Evolutionary conservation across 1,140 invertebrate species (phyloP), one percentile per base, ranked within the genome.

Genomic region (Stegodyphus dumicola): DNA sequence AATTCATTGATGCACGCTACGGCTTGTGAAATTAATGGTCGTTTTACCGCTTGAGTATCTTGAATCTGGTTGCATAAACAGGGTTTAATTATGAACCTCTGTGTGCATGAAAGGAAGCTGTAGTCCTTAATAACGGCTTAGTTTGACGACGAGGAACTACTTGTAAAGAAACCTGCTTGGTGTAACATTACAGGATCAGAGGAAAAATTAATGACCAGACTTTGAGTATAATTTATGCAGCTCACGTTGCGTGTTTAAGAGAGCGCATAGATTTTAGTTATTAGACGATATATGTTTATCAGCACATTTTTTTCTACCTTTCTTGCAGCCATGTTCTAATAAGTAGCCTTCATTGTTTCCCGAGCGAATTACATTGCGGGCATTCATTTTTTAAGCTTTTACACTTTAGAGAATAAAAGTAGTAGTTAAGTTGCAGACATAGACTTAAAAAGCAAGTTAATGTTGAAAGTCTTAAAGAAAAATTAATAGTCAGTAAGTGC

Each of bases 121-220:
- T 49, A 7, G 13, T 6, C 15, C 17, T 52, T 7, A 17, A 52
- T 17, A 52, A 17, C 7, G 48, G 51, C 49, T 15, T 49, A 7
- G 51, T 33, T 33, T 33, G 33, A 33, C 33, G 33, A 33, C 3
- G 33, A 33, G 33, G 33, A 33, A 33, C 33, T 17, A 11, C 70
- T 17, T 73, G 70, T 73, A 73, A 73, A 73, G 51, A 73, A 52
- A 49, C 49, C 49, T 52, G 15, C 13, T 15, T 15, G 54, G 74
- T 76, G 74, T 76, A 60, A 13, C 53, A 18, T 60, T 76, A 60
- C 74, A 76, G 56, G 56, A 76, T 65, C 54, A 17, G 7, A 64
- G 74, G 74, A 76, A 76, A 76, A 76, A 76, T 76, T 76, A 76
- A 76, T 76, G 74, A n/a, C 56, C 64, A 76, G 64, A 76, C 74